phyloP scores from a whole-genome alignment of 1,140 invertebrate species.

The Drosophila kepulauana region DNA sequence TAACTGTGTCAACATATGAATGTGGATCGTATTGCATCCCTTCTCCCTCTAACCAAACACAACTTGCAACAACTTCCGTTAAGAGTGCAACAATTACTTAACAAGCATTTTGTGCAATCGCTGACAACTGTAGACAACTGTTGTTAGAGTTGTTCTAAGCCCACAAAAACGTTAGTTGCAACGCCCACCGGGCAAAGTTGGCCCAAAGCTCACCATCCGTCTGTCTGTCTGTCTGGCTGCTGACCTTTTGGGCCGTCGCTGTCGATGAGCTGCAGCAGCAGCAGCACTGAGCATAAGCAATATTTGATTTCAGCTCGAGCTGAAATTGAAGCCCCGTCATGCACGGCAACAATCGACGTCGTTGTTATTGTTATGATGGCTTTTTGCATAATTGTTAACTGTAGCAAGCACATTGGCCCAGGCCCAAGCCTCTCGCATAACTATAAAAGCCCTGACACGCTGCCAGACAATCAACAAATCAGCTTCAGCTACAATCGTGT shows the following conservation, averaged over 20 bases:
- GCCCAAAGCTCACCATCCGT: not conserved
- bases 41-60: not conserved
- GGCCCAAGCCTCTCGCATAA: constrained; percentile 6
- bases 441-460: constrained; percentile 64
- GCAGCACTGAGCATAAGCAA: constrained; percentile 33
- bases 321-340: constrained; percentile 51
- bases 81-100: constrained; percentile 11
- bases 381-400: constrained; percentile 79
- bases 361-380: constrained; percentile 26
- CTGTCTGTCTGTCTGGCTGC: constrained; percentile 3
- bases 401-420: constrained; percentile 71
- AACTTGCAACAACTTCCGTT: constrained; percentile 29
- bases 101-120: constrained; percentile 16
- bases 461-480: constrained; percentile 61
- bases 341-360: constrained; percentile 67
- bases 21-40: constrained; percentile 16
- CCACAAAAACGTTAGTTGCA: constrained; percentile 65
- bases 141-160: constrained; percentile 9
- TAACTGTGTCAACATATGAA: constrained; percentile 29
- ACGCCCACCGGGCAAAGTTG: constrained; percentile 54
- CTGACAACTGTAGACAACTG: no score
- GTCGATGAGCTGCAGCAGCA: not conserved
- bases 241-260: constrained; percentile 60
- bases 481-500: constrained; percentile 37
- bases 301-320: constrained; percentile 65